A percentile compares a stretch with the other conserved stretches of the same genome.
Conservation (phyloP, 2,797 vertebrate species). For the Botia kubotai region DNA sequence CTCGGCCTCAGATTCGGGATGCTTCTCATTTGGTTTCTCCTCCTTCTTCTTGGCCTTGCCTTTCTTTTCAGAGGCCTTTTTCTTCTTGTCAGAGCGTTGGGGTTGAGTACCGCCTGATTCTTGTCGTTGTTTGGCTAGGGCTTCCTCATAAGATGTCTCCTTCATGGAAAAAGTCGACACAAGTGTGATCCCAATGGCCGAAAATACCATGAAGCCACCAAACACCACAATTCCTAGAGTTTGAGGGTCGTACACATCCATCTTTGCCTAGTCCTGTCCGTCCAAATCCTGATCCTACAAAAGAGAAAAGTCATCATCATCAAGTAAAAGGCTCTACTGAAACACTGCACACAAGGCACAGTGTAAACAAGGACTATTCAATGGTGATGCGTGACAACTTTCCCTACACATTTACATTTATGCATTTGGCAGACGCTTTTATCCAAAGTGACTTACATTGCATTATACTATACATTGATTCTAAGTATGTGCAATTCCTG, state of each 20-base stretch:
- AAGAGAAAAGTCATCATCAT: background rate
- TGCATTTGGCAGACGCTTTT: too few relatives aligned
- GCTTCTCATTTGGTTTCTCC: conserved; percentile 84
- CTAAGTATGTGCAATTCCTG: too few relatives aligned
- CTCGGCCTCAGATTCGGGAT: conserved; percentile 75
- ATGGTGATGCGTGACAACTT: too few relatives aligned
- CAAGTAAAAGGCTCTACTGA: background rate
- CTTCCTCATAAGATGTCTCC: conserved; percentile 91
- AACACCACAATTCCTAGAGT: conserved; percentile 89
- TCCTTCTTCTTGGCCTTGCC: conserved; percentile 87
- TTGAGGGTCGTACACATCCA: conserved; percentile 91
- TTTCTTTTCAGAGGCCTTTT: conserved; percentile 84
- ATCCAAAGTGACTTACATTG: too few relatives aligned
- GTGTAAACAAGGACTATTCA: background rate
- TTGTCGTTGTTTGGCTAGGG: conserved; percentile 86
- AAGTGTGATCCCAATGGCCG: conserved; percentile 87
- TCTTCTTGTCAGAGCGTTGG: conserved; percentile 84
- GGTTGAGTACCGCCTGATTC: conserved; percentile 77
- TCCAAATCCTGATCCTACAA: conserved; percentile 53
- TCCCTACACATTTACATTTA: too few relatives aligned
- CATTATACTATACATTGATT: too few relatives aligned
- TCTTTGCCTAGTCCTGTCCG: conserved; percentile 65
- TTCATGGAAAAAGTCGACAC: conserved; percentile 93
- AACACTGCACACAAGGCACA: background rate
- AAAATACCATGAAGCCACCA: conserved; percentile 91